phyloP scores from a whole-genome alignment of 2,113 vertebrate species.

The Microcebus lehilahytsara region DNA sequence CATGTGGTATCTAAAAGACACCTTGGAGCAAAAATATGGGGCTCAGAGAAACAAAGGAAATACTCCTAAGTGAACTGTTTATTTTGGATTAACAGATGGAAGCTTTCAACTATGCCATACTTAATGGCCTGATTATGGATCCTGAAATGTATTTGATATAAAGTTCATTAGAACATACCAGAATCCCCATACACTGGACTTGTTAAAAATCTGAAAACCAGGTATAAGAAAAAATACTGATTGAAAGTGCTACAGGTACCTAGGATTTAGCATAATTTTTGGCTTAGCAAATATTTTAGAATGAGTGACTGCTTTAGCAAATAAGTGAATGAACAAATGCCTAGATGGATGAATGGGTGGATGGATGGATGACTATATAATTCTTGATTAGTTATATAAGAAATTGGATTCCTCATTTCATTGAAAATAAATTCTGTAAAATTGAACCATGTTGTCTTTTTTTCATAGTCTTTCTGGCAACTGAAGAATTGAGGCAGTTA shows the following conservation, averaged over 20 bases:
- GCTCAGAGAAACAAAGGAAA: background rate
- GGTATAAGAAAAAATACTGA: background rate
- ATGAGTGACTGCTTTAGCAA: background rate
- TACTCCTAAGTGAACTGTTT: background rate
- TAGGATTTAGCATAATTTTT: background rate
- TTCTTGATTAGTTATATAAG: background rate
- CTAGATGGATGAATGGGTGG: background rate
- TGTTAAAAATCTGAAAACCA: conserved; percentile 6
- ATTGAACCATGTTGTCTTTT: background rate
- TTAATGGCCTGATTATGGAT: background rate
- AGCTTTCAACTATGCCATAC: background rate
- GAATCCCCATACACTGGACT: background rate
- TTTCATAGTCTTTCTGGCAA: background rate
- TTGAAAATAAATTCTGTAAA: background rate
- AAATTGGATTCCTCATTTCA: background rate
- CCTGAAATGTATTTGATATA: background rate
- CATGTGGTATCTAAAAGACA: background rate
- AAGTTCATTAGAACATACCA: background rate
- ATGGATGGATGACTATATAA: background rate
- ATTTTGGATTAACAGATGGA: background rate
- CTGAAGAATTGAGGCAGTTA: background rate
- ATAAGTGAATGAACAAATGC: background rate
- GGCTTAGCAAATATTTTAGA: background rate
- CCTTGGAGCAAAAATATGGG: background rate
- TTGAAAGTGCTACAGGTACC: background rate